A percentile compares a stretch with the other conserved stretches of the same genome.
These are phyloP conservation scores for Lordiphosa collinella DNA, from an alignment of 1,140 invertebrate genomes.

Conservation along the genomic window DNA sequence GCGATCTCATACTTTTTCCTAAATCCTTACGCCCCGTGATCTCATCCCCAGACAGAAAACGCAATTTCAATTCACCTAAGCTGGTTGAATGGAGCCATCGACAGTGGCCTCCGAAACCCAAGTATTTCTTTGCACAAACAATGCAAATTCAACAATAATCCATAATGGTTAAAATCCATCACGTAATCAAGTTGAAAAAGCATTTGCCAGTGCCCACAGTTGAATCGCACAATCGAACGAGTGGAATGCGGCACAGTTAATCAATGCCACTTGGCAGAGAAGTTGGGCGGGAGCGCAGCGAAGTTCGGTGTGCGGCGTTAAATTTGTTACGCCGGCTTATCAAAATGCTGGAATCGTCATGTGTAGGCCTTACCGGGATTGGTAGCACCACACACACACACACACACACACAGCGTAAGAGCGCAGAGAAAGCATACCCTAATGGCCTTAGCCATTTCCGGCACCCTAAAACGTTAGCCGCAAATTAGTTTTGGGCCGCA, in stretches of 20 bases:
- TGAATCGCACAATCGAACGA: conserved; percentile 18
- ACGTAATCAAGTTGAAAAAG: conserved; percentile 58
- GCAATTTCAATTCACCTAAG: conserved; percentile 6
- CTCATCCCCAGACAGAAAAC: not conserved
- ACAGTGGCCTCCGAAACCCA: not conserved
- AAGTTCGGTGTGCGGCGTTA: conserved; percentile 32
- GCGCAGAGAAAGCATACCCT: conserved; percentile 28
- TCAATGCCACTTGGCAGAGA: conserved; percentile 45
- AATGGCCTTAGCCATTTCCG: conserved; percentile 74
- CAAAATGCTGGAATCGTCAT: conserved; percentile 69
- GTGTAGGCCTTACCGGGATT: conserved; percentile 48
- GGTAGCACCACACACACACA: conserved; percentile 7
- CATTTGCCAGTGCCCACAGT: conserved; percentile 16
- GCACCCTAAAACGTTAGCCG: conserved; percentile 68
- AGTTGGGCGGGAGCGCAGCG: not conserved
- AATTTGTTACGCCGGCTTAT: conserved; percentile 71
- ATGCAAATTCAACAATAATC: conserved; percentile 36
- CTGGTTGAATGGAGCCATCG: not conserved
- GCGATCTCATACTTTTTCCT: too few relatives aligned
- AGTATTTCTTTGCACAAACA: conserved; percentile 14
- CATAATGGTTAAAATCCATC: conserved; percentile 66
- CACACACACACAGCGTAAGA: conserved; percentile 4
- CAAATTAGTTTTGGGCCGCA: conserved; percentile 68
- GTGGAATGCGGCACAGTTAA: conserved; percentile 51
- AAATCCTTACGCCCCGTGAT: conserved; percentile 26